Conservation (phyloP, 2,113 vertebrate genomes). For the Anser brachyrhynchus region DNA sequence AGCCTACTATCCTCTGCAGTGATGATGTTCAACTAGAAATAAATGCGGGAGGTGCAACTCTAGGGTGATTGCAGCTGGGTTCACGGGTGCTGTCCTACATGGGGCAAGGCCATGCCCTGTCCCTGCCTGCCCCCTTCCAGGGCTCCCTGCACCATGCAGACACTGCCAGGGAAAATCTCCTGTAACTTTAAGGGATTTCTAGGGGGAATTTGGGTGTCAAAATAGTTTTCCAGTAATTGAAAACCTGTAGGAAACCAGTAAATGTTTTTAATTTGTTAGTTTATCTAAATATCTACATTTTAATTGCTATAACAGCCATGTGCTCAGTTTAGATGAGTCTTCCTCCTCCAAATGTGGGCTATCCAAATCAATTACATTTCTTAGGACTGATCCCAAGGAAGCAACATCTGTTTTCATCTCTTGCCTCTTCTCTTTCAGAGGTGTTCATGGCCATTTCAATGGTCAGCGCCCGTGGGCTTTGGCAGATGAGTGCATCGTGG, state of each 20-base stretch:
- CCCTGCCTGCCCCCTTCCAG: rapidly evolving
- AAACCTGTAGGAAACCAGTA: background rate
- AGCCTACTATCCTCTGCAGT: background rate
- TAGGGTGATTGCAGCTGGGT: background rate
- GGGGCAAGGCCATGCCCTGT: rapidly evolving
- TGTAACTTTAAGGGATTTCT: background rate
- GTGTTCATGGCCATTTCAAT: constrained; percentile 83
- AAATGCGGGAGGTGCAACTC: background rate
- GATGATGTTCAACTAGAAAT: rapidly evolving
- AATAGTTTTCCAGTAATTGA: background rate
- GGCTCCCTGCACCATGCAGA: background rate
- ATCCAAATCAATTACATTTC: rapidly evolving
- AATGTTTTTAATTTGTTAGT: background rate
- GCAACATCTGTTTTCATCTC: background rate
- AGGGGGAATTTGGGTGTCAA: rapidly evolving
- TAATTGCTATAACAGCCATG: rapidly evolving
- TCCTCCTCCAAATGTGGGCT: background rate
- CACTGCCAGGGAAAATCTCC: background rate
- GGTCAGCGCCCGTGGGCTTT: constrained; percentile 88
- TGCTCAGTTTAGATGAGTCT: background rate
- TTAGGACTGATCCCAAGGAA: background rate
- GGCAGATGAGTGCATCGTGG: constrained; percentile 86
- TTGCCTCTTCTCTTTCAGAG: constrained; percentile 77
- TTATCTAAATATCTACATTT: rapidly evolving
- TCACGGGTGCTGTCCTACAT: too few species aligned